Base-by-base conservation (phyloP, 1,140 invertebrate genomes). In the Cherax quadricarinatus region DNA sequence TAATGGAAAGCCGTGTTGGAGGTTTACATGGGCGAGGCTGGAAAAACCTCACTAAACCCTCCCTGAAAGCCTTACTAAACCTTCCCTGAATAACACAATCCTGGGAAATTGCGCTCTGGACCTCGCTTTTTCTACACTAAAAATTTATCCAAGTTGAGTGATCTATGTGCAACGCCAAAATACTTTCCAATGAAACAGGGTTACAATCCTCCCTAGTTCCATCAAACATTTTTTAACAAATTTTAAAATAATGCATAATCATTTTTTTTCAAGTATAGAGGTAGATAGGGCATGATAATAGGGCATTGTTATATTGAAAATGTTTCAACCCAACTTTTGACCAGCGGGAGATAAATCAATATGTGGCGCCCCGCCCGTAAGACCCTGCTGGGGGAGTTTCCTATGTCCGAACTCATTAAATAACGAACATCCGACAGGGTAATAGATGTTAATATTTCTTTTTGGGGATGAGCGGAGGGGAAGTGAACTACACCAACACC, bases 1-100 rank as follows among this genome's bases (percentile, higher is more conserved):
- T 90, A 90, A 90, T 90, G 88, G 88, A 90, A 90, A 90, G 80
- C 81, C 60, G 82, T 84, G 78, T 90, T 90, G 86, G 78, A 78
- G 49, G 86, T 70, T 53, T 75, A 80, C 49, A 78, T 14, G 12
- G 16, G 30, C n/a, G 53, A 79, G 53, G 21, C 53, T 53, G 9
- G 49, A 18, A 49, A 62, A 57, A 85, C 83, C 83, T 48, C 83
- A 62, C 62, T 85, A 70, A 48, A 70, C 41, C 62, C 48, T 49
- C 41, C 83, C 48, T 14, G 9, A 57, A 57, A 57, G 9, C 9
- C 9, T 9, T 10, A 10, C 14, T 57, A 10, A 57, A 57, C 53
- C 9, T 57, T 14, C 53, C 9, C 9, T 10, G 53, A 9, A 10
- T 57, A 57, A 14, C 53, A 10, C 3, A 10, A 14, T 1, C 9